phyloP scores from a whole-genome alignment of 2,888 invertebrate genomes.

The Hirudinaria manillensis region DNA sequence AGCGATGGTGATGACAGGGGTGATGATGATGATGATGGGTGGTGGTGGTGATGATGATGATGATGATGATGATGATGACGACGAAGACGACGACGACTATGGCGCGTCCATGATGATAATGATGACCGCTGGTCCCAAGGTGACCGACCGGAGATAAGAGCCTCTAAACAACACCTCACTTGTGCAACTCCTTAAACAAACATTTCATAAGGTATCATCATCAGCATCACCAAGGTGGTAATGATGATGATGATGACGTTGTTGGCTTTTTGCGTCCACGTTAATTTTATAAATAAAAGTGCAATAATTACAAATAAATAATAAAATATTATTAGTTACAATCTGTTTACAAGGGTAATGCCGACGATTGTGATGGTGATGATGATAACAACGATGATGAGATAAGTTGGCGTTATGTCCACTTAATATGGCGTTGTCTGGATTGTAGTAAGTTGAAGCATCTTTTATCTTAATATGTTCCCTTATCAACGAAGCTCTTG shows the following conservation, averaged over 20 bases:
- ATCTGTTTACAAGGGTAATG: background rate
- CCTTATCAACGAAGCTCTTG: too few species aligned
- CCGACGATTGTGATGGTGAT: conserved; percentile 21
- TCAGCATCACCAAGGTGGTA: conserved; percentile 15
- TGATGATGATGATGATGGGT: conserved; percentile 11
- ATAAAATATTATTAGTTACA: too few species aligned
- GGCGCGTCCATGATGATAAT: conserved; percentile 22
- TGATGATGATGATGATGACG: conserved; percentile 31
- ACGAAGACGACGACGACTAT: conserved; percentile 22
- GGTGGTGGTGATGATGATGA: conserved; percentile 25
- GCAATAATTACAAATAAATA: too few species aligned
- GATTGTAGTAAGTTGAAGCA: too few species aligned
- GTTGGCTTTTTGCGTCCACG: conserved; percentile 9
- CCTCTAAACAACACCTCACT: too few species aligned
- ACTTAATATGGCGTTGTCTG: too few species aligned
- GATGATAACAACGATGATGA: conserved; percentile 27
- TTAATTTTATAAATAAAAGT: too few species aligned
- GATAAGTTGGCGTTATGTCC: too few species aligned
- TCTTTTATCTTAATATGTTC: too few species aligned
- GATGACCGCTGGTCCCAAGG: conserved; percentile 9
- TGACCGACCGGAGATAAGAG: background rate
- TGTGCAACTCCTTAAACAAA: too few species aligned
- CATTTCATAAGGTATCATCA: background rate
- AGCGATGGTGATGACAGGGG: background rate
- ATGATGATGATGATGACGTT: conserved; percentile 33